Evolutionary conservation across 2,113 vertebrate genomes (phyloP).

Genomic region (Charadrius vociferus): DNA sequence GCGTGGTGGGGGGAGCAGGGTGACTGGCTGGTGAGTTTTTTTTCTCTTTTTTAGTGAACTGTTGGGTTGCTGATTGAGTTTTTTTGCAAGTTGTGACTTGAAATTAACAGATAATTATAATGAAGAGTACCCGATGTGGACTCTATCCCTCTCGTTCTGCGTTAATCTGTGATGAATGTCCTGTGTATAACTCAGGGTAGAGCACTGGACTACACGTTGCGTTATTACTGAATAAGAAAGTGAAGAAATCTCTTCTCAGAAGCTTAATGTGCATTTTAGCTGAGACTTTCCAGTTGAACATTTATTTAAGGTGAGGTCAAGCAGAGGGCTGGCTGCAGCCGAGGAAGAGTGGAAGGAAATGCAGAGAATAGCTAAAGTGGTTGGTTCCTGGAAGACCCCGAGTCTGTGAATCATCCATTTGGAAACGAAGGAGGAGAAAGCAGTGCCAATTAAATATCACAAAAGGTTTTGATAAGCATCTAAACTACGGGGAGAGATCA

Average conservation of each 20-base stretch:
- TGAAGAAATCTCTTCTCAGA: not conserved
- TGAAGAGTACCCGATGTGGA: not conserved
- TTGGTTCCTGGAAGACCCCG: constrained; percentile 11
- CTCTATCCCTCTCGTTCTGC: not conserved
- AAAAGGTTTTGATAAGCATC: constrained; percentile 12
- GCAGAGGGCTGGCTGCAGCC: constrained; percentile 12
- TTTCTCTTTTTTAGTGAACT: not conserved
- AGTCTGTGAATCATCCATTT: constrained; percentile 42
- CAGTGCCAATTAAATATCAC: constrained; percentile 43
- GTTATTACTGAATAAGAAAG: not conserved
- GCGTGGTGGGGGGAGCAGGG: not conserved
- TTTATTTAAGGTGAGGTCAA: constrained; percentile 26
- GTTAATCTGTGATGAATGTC: not conserved
- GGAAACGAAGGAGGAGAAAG: constrained; percentile 23
- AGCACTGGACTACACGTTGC: not conserved
- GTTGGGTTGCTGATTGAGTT: not conserved
- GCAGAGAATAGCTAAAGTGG: constrained; percentile 19
- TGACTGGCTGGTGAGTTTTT: not conserved
- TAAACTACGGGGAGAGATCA: not conserved
- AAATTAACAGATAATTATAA: not conserved
- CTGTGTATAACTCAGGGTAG: not conserved
- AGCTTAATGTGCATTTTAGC: not conserved
- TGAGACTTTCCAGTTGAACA: not conserved
- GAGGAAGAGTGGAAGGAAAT: constrained; percentile 33
- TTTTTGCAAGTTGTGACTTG: not conserved